phyloP scores from a whole-genome alignment of 2,888 invertebrate species.

The Drosophila anomalipes region DNA sequence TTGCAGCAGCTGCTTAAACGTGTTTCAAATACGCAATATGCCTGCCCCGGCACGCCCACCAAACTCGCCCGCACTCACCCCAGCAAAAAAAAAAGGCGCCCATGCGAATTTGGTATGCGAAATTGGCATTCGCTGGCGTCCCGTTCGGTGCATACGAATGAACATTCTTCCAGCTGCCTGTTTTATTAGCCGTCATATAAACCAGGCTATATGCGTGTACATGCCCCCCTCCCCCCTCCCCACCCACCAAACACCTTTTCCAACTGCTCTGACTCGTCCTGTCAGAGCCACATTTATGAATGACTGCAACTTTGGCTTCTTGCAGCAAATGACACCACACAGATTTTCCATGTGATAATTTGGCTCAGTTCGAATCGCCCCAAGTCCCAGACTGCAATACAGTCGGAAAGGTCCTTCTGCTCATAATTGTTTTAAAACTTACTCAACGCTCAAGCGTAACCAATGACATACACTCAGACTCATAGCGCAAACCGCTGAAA shows the following conservation, averaged over 20 bases:
- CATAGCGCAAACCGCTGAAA: neutral
- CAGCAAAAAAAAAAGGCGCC: conserved; percentile 10
- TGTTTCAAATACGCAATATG: conserved; percentile 77
- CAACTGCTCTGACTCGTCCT: neutral
- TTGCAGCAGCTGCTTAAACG: conserved; percentile 76
- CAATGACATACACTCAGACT: neutral
- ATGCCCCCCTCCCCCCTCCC: neutral
- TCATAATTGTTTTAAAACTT: conserved; percentile 21
- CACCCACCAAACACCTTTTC: neutral
- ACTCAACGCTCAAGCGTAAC: neutral
- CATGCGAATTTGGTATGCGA: conserved; percentile 61
- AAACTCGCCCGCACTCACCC: neutral
- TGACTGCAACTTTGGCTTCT: conserved; percentile 18
- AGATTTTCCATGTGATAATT: conserved; percentile 33
- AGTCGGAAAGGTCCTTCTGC: neutral
- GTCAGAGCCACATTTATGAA: conserved; percentile 20
- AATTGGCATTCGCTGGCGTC: conserved; percentile 51
- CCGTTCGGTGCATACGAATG: conserved; percentile 69
- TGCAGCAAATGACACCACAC: conserved; percentile 35
- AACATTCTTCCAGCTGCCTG: conserved; percentile 50
- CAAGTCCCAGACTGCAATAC: neutral
- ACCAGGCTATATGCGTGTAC: conserved; percentile 42
- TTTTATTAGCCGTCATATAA: conserved; percentile 73
- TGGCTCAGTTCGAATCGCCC: neutral
- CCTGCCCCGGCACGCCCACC: conserved; percentile 25